Conservation (phyloP, 2,113 vertebrate genomes). For the Micronisus gabar region DNA sequence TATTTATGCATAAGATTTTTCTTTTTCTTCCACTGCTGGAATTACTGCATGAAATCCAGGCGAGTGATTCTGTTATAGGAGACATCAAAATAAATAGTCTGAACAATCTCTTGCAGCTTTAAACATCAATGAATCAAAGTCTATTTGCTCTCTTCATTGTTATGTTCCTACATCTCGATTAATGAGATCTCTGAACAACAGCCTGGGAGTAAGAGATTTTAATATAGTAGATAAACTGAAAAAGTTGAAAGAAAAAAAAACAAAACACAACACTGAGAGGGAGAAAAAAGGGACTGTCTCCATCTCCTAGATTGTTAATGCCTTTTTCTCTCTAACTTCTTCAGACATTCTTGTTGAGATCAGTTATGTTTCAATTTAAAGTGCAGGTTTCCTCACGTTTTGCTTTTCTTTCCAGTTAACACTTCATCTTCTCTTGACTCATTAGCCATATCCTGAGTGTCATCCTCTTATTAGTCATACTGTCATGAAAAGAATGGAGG, state of each 20-base stretch:
- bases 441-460: neutral
- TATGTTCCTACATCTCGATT: neutral
- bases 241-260: neutral
- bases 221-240: neutral
- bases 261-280: neutral
- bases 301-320: neutral
- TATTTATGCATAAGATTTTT: neutral
- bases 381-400: neutral
- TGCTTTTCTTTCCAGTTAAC: neutral
- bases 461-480: neutral
- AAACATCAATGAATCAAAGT: conserved; percentile 41
- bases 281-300: neutral
- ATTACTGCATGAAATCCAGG: neutral
- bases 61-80: neutral
- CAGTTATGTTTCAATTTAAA: neutral
- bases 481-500: neutral
- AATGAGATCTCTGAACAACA: conserved; percentile 17
- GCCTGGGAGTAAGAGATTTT: neutral
- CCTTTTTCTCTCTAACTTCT: neutral
- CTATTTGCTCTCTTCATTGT: conserved; percentile 27
- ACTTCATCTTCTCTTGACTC: neutral
- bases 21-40: neutral
- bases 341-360: neutral
- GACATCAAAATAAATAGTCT: conserved; percentile 28
- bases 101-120: conserved; percentile 37